A percentile compares a stretch with the other conserved stretches of the same genome.
phyloP scores from a whole-genome alignment of 2,113 vertebrate genomes.

The Bagarius yarrelli region DNA sequence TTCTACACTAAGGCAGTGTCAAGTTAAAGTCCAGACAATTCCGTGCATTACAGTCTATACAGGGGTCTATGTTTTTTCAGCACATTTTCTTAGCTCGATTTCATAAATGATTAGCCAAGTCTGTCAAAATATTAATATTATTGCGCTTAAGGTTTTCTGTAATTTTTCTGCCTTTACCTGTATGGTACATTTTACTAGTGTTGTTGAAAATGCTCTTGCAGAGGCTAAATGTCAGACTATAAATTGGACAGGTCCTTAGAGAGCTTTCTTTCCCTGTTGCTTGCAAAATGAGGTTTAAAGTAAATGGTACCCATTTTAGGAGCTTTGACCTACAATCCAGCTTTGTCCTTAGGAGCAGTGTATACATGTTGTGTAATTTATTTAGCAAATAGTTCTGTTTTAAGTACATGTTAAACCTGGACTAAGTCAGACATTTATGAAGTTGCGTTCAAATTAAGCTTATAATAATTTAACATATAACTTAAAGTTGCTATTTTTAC shows the following conservation, averaged over 20 bases:
- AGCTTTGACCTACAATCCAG: constrained; percentile 42
- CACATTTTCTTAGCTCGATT: too few species aligned
- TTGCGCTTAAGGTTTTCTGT: background rate
- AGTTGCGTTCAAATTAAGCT: too few species aligned
- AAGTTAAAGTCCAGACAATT: too few species aligned
- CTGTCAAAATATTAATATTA: background rate
- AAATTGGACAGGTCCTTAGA: constrained; percentile 31
- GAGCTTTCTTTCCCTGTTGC: constrained; percentile 19
- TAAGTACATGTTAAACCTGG: too few species aligned
- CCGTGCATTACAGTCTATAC: too few species aligned
- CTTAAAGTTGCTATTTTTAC: too few species aligned
- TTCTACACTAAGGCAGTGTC: too few species aligned
- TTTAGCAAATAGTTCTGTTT: too few species aligned
- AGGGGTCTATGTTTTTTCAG: too few species aligned
- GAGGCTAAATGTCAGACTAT: constrained; percentile 20
- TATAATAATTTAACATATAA: too few species aligned
- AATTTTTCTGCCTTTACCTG: background rate
- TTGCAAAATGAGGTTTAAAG: constrained; percentile 39
- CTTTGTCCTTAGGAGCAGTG: background rate
- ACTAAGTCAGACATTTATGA: too few species aligned
- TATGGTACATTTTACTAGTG: background rate
- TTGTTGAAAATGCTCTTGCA: background rate
- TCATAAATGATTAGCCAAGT: background rate
- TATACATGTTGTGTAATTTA: background rate
- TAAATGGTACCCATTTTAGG: constrained; percentile 31